Evolutionary conservation across 2,113 vertebrate species (phyloP).

Genomic region (Gymnarchus niloticus): DNA sequence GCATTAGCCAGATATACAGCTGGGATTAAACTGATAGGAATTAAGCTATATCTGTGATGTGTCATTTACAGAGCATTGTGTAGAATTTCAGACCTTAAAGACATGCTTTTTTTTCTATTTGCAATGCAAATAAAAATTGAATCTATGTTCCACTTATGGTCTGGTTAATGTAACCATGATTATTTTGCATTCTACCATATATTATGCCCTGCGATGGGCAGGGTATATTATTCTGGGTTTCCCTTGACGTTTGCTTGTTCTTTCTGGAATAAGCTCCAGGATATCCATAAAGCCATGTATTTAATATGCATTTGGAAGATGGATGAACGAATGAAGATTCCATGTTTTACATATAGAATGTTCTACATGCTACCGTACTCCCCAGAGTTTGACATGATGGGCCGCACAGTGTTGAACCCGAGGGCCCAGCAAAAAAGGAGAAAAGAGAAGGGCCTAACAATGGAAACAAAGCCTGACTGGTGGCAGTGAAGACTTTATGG

Average conservation of each 20-base stretch:
- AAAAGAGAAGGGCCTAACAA: not conserved
- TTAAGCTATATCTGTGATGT: not conserved
- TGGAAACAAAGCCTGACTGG: not conserved
- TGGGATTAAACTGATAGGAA: not conserved
- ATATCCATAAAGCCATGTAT: not conserved
- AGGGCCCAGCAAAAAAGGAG: not conserved
- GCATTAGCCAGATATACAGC: not conserved
- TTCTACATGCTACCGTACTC: not conserved
- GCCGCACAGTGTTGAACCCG: not conserved
- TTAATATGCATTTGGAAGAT: not conserved
- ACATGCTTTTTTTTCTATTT: not conserved
- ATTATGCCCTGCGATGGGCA: not conserved
- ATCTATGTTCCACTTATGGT: not conserved
- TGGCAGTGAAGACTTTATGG: not conserved
- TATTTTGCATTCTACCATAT: not conserved
- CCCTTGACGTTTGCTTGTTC: not conserved
- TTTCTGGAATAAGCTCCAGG: not conserved
- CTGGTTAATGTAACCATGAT: not conserved
- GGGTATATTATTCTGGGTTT: not conserved
- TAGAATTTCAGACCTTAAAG: not conserved
- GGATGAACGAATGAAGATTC: not conserved
- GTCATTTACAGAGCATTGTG: not conserved
- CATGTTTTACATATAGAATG: not conserved
- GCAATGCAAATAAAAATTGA: not conserved
- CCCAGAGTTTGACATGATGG: not conserved